These are phyloP conservation scores for Lethocerus indicus DNA, from an alignment of 1,140 invertebrate genomes.

Conservation along the genomic window DNA sequence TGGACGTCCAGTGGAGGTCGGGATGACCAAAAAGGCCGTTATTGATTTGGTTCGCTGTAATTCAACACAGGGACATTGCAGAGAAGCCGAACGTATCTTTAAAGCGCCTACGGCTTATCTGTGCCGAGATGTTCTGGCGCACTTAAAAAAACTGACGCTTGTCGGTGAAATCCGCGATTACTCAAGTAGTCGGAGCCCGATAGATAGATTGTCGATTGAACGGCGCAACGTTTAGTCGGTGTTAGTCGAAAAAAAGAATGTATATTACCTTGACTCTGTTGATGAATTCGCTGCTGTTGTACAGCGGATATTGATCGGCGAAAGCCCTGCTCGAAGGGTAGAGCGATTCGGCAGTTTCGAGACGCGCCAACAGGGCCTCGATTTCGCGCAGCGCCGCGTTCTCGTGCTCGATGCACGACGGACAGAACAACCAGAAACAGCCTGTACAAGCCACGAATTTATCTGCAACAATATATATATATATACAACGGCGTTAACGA, in stretches of 20 bases:
- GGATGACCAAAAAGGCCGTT: no score
- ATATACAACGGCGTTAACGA: background rate
- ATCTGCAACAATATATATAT: background rate
- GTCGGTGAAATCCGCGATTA: no score
- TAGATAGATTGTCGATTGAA: no score
- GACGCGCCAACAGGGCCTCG: constrained; percentile 43
- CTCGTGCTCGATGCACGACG: constrained; percentile 44
- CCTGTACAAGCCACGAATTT: constrained; percentile 19
- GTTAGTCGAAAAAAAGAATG: constrained; percentile 10
- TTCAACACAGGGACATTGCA: no score
- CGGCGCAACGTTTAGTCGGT: no score
- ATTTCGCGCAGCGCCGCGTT: constrained; percentile 55
- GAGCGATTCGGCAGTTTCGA: constrained; percentile 59
- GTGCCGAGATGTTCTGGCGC: background rate
- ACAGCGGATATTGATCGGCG: constrained; percentile 49
- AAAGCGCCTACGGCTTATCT: background rate
- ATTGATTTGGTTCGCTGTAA: no score
- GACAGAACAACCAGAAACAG: constrained; percentile 54
- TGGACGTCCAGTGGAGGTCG: no score
- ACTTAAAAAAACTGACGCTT: background rate
- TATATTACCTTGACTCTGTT: constrained; percentile 36
- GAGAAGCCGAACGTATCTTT: no score
- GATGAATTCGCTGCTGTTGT: constrained; percentile 44
- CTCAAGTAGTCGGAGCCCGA: no score
- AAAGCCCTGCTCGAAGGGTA: constrained; percentile 74